Evolutionary conservation across 2,797 vertebrate species (phyloP).

Genomic region (Pantherophis vulpinus): DNA sequence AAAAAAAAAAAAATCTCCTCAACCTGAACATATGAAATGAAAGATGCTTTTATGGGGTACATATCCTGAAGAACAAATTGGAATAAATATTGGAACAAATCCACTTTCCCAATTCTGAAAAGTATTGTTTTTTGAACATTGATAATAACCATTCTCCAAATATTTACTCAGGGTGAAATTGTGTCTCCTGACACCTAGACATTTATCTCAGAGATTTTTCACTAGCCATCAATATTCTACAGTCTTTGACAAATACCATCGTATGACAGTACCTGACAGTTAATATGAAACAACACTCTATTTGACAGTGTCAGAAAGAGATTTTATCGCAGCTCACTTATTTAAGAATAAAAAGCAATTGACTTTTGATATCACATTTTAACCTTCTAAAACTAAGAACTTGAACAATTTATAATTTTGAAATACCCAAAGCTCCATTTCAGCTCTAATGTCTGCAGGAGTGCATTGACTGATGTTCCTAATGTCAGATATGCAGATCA

Average conservation of each 20-base stretch:
- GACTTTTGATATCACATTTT: background rate
- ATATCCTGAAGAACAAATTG: background rate
- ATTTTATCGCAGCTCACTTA: background rate
- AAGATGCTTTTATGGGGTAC: background rate
- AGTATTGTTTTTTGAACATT: background rate
- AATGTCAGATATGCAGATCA: background rate
- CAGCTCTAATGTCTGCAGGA: background rate
- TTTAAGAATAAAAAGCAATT: background rate
- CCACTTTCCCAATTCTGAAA: background rate
- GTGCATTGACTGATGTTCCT: background rate
- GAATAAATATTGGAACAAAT: background rate
- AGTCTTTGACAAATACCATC: background rate
- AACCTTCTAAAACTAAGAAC: background rate
- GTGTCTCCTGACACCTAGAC: background rate
- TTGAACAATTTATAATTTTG: background rate
- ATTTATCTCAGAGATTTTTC: background rate
- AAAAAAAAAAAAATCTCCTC: too few relatives aligned
- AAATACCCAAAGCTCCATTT: background rate
- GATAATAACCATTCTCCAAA: background rate
- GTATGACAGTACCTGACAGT: background rate
- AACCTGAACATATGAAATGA: background rate
- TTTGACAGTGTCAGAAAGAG: background rate
- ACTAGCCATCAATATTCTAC: background rate
- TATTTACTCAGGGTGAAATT: background rate
- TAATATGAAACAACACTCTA: background rate